Conservation (phyloP, 2,888 invertebrate genomes). For the Epistrophe eligans region DNA sequence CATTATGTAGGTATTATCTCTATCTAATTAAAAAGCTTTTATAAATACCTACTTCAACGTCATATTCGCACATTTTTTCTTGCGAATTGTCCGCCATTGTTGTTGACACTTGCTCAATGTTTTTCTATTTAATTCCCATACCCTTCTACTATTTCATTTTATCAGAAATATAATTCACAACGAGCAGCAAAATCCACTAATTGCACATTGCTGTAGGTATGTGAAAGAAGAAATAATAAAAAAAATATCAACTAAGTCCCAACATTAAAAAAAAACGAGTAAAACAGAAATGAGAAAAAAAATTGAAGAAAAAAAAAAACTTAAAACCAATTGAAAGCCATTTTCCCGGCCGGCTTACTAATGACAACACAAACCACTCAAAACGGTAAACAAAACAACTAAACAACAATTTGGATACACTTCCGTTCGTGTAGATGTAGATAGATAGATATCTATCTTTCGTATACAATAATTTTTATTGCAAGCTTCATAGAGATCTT, state of each 20-base stretch:
- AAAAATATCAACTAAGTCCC: conserved; percentile 9
- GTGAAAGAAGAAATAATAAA: conserved; percentile 10
- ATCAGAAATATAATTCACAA: conserved; percentile 60
- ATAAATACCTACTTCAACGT: background rate
- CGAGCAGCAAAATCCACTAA: conserved; percentile 46
- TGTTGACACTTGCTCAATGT: conserved; percentile 52
- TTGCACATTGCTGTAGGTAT: conserved; percentile 54
- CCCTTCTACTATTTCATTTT: conserved; percentile 14
- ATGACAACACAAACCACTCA: conserved; percentile 64
- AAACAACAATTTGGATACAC: conserved; percentile 45
- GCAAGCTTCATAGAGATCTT: conserved; percentile 6
- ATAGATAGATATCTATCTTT: too few species aligned
- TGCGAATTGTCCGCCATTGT: background rate
- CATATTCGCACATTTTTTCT: background rate
- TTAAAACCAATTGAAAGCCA: conserved; percentile 48
- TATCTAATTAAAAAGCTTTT: background rate
- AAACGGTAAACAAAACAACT: conserved; percentile 44
- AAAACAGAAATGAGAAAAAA: conserved; percentile 12
- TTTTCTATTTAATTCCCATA: conserved; percentile 28
- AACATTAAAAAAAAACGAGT: background rate
- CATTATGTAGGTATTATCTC: too few species aligned
- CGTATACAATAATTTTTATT: background rate
- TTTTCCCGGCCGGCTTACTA: conserved; percentile 57
- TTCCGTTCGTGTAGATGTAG: conserved; percentile 28
- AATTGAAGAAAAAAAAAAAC: conserved; percentile 4